phyloP scores from a whole-genome alignment of 2,797 vertebrate genomes.

The Coregonus sp. region DNA sequence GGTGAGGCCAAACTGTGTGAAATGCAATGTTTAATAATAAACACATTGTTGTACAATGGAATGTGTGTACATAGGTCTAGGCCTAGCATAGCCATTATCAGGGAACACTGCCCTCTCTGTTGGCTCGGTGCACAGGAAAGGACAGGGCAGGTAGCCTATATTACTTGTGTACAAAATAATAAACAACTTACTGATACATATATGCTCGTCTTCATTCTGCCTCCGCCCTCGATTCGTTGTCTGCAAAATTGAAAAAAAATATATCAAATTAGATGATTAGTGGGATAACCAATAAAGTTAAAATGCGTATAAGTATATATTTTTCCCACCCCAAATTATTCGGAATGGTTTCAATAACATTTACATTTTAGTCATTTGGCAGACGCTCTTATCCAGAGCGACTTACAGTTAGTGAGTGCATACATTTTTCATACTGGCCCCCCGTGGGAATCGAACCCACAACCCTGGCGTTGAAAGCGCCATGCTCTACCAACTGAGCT shows the following conservation, averaged over 20 bases:
- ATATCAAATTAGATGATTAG: background rate
- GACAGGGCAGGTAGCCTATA: slow-evolving; percentile 2
- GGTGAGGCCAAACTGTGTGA: background rate
- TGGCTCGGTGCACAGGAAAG: slow-evolving; percentile 11
- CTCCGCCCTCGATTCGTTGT: slow-evolving; percentile 17
- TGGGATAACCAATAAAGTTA: background rate
- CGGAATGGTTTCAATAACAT: too few species aligned
- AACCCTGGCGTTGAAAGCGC: too few species aligned
- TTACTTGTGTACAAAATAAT: slow-evolving; percentile 1
- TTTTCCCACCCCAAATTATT: too few species aligned
- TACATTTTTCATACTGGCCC: too few species aligned
- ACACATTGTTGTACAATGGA: background rate
- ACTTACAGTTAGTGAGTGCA: too few species aligned
- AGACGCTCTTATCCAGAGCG: too few species aligned
- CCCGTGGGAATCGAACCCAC: too few species aligned
- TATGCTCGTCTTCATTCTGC: background rate
- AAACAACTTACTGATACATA: slow-evolving; percentile 27
- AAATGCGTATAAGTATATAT: background rate
- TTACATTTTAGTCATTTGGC: too few species aligned
- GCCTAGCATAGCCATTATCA: slow-evolving; percentile 24
- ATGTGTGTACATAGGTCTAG: background rate
- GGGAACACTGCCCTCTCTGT: slow-evolving; percentile 52
- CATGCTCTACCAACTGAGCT: too few species aligned
- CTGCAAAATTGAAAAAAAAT: slow-evolving; percentile 26
- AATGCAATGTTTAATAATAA: background rate